These are phyloP conservation scores for Bhutanitis thaidina DNA, from an alignment of 2,888 invertebrate species.

Conservation along the genomic window DNA sequence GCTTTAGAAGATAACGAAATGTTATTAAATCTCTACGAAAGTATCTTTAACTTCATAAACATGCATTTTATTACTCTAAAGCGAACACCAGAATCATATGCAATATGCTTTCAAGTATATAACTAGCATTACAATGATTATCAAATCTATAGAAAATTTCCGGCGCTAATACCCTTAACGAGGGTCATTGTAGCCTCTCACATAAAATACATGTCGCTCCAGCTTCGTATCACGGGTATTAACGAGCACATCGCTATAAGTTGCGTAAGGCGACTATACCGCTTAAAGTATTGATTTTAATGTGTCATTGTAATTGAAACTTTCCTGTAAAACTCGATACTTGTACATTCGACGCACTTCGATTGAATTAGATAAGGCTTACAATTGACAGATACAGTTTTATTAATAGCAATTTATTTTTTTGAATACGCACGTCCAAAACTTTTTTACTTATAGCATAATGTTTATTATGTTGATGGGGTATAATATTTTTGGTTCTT, in stretches of 20 bases:
- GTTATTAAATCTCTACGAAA: too few species aligned
- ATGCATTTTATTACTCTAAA: too few species aligned
- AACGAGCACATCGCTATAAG: constrained; percentile 9
- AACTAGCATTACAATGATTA: background rate
- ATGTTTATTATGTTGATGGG: too few species aligned
- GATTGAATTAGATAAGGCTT: background rate
- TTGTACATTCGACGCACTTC: background rate
- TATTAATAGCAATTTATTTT: background rate
- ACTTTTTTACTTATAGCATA: too few species aligned
- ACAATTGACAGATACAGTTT: constrained; percentile 4
- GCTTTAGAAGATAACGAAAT: too few species aligned
- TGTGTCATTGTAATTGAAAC: constrained; percentile 19
- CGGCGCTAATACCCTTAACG: constrained; percentile 42
- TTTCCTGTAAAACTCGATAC: constrained; percentile 20
- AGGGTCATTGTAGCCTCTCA: constrained; percentile 44
- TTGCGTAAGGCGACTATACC: constrained; percentile 2
- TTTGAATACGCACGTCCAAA: too few species aligned
- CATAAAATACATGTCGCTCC: constrained; percentile 13
- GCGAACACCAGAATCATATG: background rate
- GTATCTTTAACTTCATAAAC: too few species aligned
- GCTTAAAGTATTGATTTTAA: constrained; percentile 13
- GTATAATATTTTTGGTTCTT: too few species aligned
- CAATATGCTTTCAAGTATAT: background rate
- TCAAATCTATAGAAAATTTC: background rate
- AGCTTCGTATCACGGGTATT: background rate